Evolutionary conservation across 2,888 invertebrate genomes (phyloP).

Genomic region (Axea sp.): DNA sequence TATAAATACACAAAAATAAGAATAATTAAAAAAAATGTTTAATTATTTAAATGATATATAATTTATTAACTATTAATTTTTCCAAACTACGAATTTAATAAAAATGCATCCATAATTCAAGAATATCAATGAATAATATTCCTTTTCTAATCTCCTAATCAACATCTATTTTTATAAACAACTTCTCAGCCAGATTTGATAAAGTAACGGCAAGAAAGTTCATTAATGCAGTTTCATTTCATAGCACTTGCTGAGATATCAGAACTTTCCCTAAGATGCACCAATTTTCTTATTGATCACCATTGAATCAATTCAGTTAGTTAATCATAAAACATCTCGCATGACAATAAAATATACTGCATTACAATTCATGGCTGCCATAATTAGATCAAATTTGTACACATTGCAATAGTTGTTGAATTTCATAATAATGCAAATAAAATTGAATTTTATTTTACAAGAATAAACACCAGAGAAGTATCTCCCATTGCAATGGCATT

Average conservation of each 20-base stretch:
- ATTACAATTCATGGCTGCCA: background rate
- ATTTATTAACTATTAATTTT: no score
- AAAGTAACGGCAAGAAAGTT: slow-evolving; percentile 21
- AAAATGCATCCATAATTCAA: no score
- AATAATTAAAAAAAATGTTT: no score
- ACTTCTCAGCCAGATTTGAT: slow-evolving; percentile 2
- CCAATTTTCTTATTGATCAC: slow-evolving; percentile 1
- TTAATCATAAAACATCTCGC: background rate
- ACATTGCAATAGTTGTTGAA: background rate
- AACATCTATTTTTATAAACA: slow-evolving; percentile 3
- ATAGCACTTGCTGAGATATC: slow-evolving; percentile 3
- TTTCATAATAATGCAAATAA: background rate
- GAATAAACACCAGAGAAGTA: no score
- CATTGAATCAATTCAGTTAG: background rate
- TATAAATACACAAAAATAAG: no score
- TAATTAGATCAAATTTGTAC: slow-evolving; percentile 6
- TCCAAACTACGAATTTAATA: no score
- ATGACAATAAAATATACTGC: background rate
- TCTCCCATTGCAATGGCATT: no score
- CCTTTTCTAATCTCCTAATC: background rate
- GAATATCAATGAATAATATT: no score
- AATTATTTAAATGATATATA: no score
- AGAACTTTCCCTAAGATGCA: slow-evolving; percentile 11
- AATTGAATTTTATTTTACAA: no score
- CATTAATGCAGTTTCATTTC: slow-evolving; percentile 14